Conservation (phyloP, 2,113 vertebrate genomes). For the Donacobius atricapilla region DNA sequence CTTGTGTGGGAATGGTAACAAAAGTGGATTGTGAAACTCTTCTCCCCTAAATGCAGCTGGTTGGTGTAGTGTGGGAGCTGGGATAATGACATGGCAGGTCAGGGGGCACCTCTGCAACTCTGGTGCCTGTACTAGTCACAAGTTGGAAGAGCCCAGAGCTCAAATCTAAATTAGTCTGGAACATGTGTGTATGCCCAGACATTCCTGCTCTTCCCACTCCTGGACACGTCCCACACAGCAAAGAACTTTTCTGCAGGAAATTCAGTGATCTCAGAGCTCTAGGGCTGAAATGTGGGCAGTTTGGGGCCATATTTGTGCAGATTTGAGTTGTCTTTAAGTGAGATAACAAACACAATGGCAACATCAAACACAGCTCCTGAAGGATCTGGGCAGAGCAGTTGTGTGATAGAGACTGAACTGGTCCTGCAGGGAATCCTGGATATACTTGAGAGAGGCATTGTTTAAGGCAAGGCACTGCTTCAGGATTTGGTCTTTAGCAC, state of each 20-base stretch:
- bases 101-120: background rate
- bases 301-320: background rate
- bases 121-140: background rate
- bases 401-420: background rate
- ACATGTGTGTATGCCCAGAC: background rate
- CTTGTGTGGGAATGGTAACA: background rate
- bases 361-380: background rate
- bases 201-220: background rate
- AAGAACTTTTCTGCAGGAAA: background rate
- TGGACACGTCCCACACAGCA: background rate
- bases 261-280: background rate
- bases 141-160: background rate
- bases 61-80: background rate
- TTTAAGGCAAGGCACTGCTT: background rate
- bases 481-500: background rate
- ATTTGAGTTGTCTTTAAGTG: background rate
- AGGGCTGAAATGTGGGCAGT: background rate
- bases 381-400: background rate
- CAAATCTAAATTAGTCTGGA: background rate
- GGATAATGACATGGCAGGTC: background rate
- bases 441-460: background rate
- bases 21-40: background rate
- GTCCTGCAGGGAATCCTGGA: background rate
- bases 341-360: background rate
- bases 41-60: background rate